Percentiles rank a stretch among this genome's conserved stretches.
Evolutionary conservation across 2,888 invertebrate genomes (phyloP).

Genomic region (Odontothrips loti): DNA sequence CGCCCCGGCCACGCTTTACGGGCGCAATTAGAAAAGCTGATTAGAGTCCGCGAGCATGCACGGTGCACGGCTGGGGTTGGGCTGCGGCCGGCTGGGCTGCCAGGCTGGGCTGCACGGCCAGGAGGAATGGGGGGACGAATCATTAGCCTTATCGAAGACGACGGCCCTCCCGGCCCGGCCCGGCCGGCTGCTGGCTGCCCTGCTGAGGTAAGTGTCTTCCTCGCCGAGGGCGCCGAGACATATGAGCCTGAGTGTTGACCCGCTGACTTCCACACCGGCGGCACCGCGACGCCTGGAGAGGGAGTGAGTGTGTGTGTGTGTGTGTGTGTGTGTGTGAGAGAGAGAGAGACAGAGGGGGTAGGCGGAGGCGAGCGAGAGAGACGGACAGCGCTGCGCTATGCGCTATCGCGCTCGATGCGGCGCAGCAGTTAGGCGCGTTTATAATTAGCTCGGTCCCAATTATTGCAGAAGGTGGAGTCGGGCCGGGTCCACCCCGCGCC

Average conservation of each 20-base stretch:
- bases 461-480: slow-evolving; percentile 38
- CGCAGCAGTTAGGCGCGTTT: slow-evolving; percentile 28
- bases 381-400: not conserved
- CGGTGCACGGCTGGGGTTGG: no score
- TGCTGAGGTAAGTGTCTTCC: not conserved
- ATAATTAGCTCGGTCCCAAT: slow-evolving; percentile 36
- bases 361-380: not conserved
- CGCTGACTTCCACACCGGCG: not conserved
- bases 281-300: not conserved
- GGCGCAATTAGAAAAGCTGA: slow-evolving; percentile 26
- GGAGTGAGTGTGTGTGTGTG: not conserved
- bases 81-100: no score
- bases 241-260: not conserved
- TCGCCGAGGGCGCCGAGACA: not conserved
- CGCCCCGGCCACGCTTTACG: slow-evolving; percentile 18
- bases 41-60: not conserved
- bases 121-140: not conserved
- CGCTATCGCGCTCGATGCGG: slow-evolving; percentile 18
- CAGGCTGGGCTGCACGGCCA: no score
- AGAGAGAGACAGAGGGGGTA: not conserved
- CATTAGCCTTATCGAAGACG: slow-evolving; percentile 16
- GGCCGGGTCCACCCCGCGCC: slow-evolving; percentile 36
- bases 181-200: slow-evolving; percentile 31
- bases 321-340: not conserved
- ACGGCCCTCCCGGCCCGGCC: slow-evolving; percentile 31